Evolutionary conservation across 2,888 invertebrate genomes (phyloP).

Genomic region (Halocaridina rubra): DNA sequence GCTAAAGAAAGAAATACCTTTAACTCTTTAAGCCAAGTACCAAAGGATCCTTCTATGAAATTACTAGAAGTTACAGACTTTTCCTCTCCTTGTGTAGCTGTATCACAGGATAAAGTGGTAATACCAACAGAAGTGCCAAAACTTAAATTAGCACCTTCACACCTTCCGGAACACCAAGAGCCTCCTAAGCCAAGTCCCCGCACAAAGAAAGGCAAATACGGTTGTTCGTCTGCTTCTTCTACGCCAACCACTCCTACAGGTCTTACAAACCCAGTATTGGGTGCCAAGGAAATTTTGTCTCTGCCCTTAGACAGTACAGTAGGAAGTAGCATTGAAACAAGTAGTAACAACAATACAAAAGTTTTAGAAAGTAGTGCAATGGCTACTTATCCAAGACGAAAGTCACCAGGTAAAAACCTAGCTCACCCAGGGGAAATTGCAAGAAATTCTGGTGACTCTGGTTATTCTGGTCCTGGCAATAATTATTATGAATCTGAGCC

Average conservation of each 20-base stretch:
- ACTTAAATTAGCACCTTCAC: not conserved
- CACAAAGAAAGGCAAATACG: slow-evolving; percentile 46
- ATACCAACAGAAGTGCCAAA: slow-evolving; percentile 19
- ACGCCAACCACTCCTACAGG: not conserved
- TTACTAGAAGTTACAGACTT: not conserved
- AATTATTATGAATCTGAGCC: slow-evolving; percentile 38
- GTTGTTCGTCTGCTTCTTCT: slow-evolving; percentile 8
- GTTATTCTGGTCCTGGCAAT: slow-evolving; percentile 26
- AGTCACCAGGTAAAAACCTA: not conserved
- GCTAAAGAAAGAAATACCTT: not conserved
- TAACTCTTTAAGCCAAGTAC: not conserved
- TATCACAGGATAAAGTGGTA: not conserved
- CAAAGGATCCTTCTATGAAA: not conserved
- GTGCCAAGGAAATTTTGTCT: not conserved
- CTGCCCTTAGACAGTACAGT: too few species aligned
- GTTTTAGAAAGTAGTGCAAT: not conserved
- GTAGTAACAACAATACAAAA: not conserved
- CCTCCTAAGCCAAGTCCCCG: slow-evolving; percentile 58
- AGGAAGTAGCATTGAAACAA: not conserved
- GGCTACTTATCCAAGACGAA: slow-evolving; percentile 17
- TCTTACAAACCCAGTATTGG: not conserved
- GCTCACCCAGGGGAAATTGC: not conserved
- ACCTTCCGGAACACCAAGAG: not conserved
- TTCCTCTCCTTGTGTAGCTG: not conserved
- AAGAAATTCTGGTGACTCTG: slow-evolving; percentile 40